These are phyloP conservation scores for Rhea pennata DNA, from an alignment of 2,113 vertebrate genomes.

Conservation along the genomic window DNA sequence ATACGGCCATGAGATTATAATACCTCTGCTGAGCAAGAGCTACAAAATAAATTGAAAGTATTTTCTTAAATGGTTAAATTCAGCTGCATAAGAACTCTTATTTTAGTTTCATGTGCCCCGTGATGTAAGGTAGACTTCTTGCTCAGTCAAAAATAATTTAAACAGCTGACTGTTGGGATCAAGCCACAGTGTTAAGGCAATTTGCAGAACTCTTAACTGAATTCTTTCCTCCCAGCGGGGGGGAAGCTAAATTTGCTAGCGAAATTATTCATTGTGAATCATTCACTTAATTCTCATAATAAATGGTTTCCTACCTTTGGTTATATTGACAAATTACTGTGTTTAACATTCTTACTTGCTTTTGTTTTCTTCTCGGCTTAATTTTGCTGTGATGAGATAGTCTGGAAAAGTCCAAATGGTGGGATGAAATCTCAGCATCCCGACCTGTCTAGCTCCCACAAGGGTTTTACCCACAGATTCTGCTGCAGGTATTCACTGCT, in stretches of 20 bases:
- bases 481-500: background rate
- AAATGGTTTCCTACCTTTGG: conserved; percentile 45
- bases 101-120: background rate
- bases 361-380: conserved; percentile 42
- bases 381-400: conserved; percentile 32
- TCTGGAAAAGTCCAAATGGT: conserved; percentile 21
- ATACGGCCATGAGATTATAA: background rate
- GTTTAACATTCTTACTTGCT: conserved; percentile 47
- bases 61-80: background rate
- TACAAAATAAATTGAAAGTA: background rate
- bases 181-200: background rate
- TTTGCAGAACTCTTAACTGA: background rate
- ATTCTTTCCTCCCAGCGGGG: background rate
- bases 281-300: conserved; percentile 55
- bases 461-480: background rate
- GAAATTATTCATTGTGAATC: conserved; percentile 66
- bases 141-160: background rate
- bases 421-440: background rate
- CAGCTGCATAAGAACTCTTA: background rate
- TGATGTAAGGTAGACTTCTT: background rate
- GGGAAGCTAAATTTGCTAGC: background rate
- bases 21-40: background rate
- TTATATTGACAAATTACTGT: conserved; percentile 55
- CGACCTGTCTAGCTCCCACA: background rate
- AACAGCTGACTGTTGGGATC: background rate